phyloP scores from a whole-genome alignment of 2,888 invertebrate genomes.

The Melanostoma scalare region DNA sequence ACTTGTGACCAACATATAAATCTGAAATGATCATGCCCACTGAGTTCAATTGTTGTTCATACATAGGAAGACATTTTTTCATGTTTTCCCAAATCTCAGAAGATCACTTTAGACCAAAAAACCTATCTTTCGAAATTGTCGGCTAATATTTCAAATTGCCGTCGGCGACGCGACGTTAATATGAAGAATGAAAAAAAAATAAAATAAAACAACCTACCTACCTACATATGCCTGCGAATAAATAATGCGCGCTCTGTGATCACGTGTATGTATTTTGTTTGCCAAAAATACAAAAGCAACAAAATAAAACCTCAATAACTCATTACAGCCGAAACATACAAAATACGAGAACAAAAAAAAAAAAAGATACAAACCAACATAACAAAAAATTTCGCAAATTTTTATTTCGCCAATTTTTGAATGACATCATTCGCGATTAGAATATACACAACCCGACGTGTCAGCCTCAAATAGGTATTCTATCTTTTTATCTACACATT shows the following conservation, averaged over 20 bases:
- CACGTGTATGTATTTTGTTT: conserved; percentile 48
- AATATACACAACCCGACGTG: conserved; percentile 56
- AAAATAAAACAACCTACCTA: conserved; percentile 18
- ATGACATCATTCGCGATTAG: conserved; percentile 67
- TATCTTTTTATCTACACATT: conserved; percentile 10
- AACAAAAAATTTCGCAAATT: conserved; percentile 41
- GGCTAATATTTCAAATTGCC: conserved; percentile 37
- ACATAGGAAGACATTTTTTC: too few relatives aligned
- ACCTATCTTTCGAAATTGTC: too few relatives aligned
- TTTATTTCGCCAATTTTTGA: conserved; percentile 53
- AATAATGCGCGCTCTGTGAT: conserved; percentile 52
- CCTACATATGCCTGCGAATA: conserved; percentile 22
- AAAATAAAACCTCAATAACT: conserved; percentile 26
- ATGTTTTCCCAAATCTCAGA: too few relatives aligned
- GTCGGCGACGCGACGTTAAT: conserved; percentile 26
- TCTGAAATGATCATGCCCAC: too few relatives aligned
- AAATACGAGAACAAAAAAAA: neutral
- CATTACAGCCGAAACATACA: conserved; percentile 18
- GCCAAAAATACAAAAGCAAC: conserved; percentile 10
- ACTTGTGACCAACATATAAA: too few relatives aligned
- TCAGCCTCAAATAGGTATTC: conserved; percentile 22
- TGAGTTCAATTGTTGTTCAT: too few relatives aligned
- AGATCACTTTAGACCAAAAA: too few relatives aligned
- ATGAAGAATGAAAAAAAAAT: neutral
- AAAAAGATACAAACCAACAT: neutral